phyloP scores from a whole-genome alignment of 2,888 invertebrate genomes.

The Limnephilus auricula region DNA sequence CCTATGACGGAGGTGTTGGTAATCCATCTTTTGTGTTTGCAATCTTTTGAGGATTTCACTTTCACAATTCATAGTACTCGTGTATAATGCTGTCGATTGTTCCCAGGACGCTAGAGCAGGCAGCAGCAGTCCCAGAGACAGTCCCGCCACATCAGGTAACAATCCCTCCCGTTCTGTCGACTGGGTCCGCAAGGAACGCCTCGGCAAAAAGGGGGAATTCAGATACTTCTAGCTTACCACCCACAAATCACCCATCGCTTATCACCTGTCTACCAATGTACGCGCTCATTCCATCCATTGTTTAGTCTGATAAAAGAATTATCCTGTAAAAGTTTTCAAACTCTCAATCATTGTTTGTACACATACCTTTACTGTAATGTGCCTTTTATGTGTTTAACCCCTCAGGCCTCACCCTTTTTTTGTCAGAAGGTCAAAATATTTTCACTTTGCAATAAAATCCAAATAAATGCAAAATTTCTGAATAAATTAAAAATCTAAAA shows the following conservation, averaged over 20 bases:
- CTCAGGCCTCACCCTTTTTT: no score
- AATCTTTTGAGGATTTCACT: no score
- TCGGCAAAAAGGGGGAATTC: slow-evolving; percentile 96
- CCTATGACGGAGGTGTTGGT: no score
- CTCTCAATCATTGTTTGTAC: background rate
- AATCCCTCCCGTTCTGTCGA: slow-evolving; percentile 82
- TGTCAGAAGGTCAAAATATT: no score
- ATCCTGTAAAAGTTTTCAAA: background rate
- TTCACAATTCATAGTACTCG: no score
- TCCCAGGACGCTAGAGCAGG: slow-evolving; percentile 74
- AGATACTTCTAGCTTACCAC: slow-evolving; percentile 85
- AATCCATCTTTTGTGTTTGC: no score
- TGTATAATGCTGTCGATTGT: no score
- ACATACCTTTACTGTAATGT: no score
- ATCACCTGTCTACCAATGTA: background rate
- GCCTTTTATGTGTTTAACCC: no score
- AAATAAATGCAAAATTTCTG: no score
- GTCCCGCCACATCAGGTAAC: slow-evolving; percentile 70
- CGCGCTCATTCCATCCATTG: background rate
- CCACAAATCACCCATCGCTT: background rate
- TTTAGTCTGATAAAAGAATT: background rate
- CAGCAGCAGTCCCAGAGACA: slow-evolving; percentile 73
- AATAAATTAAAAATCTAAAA: no score
- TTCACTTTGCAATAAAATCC: no score
- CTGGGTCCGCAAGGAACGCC: slow-evolving; percentile 91